Percentiles rank a stretch among this genome's conserved stretches.
These are phyloP conservation scores for Mesitornis unicolor DNA, from an alignment of 2,113 vertebrate species.

Conservation along the genomic window DNA sequence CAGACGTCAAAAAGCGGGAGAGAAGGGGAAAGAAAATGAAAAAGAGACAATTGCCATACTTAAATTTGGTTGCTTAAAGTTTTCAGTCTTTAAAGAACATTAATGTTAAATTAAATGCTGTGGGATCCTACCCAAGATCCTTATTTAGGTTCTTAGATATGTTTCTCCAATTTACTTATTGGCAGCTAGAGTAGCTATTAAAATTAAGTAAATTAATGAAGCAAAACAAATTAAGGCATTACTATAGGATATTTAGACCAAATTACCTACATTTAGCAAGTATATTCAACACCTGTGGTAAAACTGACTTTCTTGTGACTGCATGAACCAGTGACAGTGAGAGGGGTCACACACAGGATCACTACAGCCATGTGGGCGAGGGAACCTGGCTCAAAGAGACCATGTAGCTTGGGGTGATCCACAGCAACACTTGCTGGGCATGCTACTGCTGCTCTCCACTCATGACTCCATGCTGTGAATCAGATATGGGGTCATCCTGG, in stretches of 20 bases:
- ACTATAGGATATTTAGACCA: not conserved
- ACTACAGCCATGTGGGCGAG: accelerated
- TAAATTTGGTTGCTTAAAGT: not conserved
- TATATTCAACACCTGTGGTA: not conserved
- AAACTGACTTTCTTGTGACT: not conserved
- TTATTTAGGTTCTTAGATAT: not conserved
- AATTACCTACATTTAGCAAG: not conserved
- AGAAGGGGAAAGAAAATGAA: no score
- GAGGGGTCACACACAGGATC: accelerated
- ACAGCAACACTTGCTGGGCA: accelerated
- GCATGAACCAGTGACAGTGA: not conserved
- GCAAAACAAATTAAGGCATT: not conserved
- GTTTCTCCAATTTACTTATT: not conserved
- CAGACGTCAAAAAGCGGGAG: not conserved
- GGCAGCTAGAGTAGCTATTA: not conserved
- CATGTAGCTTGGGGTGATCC: accelerated
- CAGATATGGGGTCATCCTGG: not conserved
- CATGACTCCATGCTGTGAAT: not conserved
- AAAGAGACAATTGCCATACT: accelerated
- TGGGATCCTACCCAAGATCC: not conserved
- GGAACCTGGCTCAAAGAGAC: not conserved
- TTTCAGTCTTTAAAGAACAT: not conserved
- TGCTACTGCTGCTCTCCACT: not conserved
- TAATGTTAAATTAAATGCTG: not conserved
- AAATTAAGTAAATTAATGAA: not conserved